phyloP scores from a whole-genome alignment of 2,113 vertebrate genomes.

The Erythrolamprus reginae region DNA sequence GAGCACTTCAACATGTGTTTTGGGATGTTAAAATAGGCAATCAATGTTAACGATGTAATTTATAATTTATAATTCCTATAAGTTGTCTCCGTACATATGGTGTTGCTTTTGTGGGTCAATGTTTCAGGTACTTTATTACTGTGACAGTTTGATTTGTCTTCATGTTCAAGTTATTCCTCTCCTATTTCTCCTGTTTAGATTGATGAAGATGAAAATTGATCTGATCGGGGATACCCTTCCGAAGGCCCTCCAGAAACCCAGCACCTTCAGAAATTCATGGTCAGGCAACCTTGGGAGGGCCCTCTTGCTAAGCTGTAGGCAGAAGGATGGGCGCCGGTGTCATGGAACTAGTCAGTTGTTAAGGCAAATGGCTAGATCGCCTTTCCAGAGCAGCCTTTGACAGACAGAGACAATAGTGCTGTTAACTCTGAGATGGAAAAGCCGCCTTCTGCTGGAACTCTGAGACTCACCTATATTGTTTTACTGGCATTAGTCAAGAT shows the following conservation, averaged over 20 bases:
- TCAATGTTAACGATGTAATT: conserved; percentile 62
- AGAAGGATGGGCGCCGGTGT: not conserved
- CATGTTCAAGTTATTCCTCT: conserved; percentile 33
- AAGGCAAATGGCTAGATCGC: not conserved
- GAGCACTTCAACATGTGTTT: not conserved
- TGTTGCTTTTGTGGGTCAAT: conserved; percentile 60
- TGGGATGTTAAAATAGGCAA: conserved; percentile 42
- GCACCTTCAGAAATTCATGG: not conserved
- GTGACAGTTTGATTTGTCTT: conserved; percentile 47
- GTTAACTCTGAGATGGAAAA: not conserved
- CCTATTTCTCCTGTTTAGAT: conserved; percentile 52
- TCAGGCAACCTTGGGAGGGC: not conserved
- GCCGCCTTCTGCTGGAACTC: not conserved
- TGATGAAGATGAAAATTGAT: conserved; percentile 37
- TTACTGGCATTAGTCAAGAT: not conserved
- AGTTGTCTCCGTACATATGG: conserved; percentile 66
- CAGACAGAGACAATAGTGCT: not conserved
- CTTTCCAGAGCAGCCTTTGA: not conserved
- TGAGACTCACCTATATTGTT: not conserved
- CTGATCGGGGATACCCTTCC: accelerated
- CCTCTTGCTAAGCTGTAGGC: not conserved
- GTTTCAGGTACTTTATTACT: conserved; percentile 59
- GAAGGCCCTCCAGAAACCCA: not conserved
- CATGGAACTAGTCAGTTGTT: not conserved
- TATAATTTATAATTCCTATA: conserved; percentile 64